A percentile compares a stretch with the other conserved stretches of the same genome.
phyloP scores from a whole-genome alignment of 2,888 invertebrate genomes.

The Stomorhina lunata region DNA sequence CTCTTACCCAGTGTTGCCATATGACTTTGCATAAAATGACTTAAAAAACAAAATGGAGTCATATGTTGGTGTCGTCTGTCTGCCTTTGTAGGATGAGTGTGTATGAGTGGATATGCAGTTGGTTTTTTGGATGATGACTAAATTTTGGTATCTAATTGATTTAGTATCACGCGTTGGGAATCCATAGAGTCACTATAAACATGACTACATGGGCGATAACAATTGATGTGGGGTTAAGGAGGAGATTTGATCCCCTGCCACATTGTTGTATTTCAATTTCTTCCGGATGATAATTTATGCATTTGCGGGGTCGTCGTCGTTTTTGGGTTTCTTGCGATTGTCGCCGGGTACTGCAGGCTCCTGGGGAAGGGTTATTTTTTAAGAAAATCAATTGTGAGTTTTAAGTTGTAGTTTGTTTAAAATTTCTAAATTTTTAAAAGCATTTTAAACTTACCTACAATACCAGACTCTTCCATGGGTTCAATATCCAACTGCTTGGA shows the following conservation, averaged over 20 bases:
- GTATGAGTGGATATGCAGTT: background rate
- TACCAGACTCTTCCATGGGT: conserved; percentile 85
- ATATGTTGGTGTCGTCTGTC: conserved; percentile 12
- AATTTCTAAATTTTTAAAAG: too few species aligned
- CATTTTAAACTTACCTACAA: conserved; percentile 80
- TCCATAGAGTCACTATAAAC: conserved; percentile 74
- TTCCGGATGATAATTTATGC: conserved; percentile 94
- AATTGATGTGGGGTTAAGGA: conserved; percentile 73
- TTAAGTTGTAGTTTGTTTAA: too few species aligned
- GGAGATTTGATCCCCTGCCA: conserved; percentile 76
- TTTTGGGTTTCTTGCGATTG: conserved; percentile 85
- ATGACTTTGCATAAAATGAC: conserved; percentile 1
- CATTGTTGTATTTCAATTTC: conserved; percentile 82
- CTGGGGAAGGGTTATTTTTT: conserved; percentile 71
- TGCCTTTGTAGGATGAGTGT: background rate
- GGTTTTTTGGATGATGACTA: background rate
- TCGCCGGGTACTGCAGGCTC: conserved; percentile 81
- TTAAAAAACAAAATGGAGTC: conserved; percentile 38
- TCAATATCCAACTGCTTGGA: conserved; percentile 91
- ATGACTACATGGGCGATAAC: conserved; percentile 76
- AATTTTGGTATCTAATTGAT: conserved; percentile 27
- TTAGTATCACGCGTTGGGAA: conserved; percentile 79
- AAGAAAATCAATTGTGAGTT: too few species aligned
- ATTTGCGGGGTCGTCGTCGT: conserved; percentile 87
- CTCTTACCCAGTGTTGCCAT: background rate